Percentiles rank a stretch among this genome's conserved stretches.
These are phyloP conservation scores for Gallinago stenura DNA, from an alignment of 2,797 vertebrate genomes.

Conservation along the genomic window DNA sequence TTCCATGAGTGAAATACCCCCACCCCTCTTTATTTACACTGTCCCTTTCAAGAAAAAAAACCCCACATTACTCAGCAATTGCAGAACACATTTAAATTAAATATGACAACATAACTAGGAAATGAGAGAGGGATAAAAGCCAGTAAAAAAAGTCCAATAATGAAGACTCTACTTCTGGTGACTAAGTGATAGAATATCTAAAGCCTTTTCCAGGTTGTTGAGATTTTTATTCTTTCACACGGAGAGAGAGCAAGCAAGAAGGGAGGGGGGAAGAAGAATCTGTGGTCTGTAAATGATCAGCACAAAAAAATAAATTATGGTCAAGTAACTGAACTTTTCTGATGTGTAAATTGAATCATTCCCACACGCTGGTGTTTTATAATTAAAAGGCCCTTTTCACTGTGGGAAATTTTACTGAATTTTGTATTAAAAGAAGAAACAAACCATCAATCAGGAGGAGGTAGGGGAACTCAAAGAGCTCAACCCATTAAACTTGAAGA, in stretches of 20 bases:
- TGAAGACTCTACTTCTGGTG: neutral
- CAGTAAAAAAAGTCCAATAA: neutral
- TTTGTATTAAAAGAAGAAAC: conserved; percentile 76
- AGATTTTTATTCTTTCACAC: conserved; percentile 20
- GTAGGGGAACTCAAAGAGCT: conserved; percentile 65
- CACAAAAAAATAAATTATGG: conserved; percentile 72
- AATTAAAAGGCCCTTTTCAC: conserved; percentile 77
- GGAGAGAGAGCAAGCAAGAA: neutral
- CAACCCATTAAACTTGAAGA: conserved; percentile 66
- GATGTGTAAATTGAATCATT: conserved; percentile 75
- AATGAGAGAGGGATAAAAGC: conserved; percentile 31
- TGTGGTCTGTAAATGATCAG: conserved; percentile 59
- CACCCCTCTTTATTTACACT: neutral
- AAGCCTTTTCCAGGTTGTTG: neutral
- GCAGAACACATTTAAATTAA: conserved; percentile 28
- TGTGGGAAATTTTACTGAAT: conserved; percentile 70
- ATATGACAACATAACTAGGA: conserved; percentile 3
- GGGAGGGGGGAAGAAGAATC: neutral
- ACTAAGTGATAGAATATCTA: neutral
- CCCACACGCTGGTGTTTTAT: conserved; percentile 69
- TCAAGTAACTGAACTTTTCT: conserved; percentile 68
- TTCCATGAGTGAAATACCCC: neutral
- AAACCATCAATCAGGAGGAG: conserved; percentile 70
- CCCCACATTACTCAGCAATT: neutral
- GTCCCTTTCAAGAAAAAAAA: neutral